A percentile compares a stretch with the other conserved stretches of the same genome.
Conservation (phyloP, 2,888 invertebrate species). For the Tholera decimalis region DNA sequence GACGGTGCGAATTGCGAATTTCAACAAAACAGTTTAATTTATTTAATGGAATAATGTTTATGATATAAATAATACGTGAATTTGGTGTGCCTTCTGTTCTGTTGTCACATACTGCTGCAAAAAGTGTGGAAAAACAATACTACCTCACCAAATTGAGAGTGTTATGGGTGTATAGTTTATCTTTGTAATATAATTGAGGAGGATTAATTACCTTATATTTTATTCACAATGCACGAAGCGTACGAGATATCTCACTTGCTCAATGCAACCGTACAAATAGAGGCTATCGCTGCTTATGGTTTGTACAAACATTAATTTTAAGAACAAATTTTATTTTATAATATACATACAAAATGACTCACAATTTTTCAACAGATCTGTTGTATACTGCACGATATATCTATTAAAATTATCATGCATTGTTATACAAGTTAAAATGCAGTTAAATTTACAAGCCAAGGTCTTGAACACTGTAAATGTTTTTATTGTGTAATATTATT, state of each 20-base stretch:
- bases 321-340: neutral
- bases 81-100: neutral
- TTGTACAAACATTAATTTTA: slow-evolving; percentile 67
- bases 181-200: slow-evolving; percentile 12
- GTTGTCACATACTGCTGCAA: neutral
- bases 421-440: neutral
- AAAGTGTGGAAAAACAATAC: neutral
- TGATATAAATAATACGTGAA: neutral
- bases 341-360: slow-evolving; percentile 23
- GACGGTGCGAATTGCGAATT: slow-evolving; percentile 19
- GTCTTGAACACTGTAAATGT: neutral
- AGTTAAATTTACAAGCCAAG: neutral
- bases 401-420: neutral
- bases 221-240: slow-evolving; percentile 94
- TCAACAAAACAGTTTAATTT: neutral
- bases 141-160: slow-evolving; percentile 4
- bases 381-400: neutral
- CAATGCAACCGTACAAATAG: slow-evolving; percentile 97
- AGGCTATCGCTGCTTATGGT: slow-evolving; percentile 98
- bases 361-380: slow-evolving; percentile 15
- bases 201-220: slow-evolving; percentile 14
- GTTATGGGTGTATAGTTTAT: slow-evolving; percentile 28
- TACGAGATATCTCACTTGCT: slow-evolving; percentile 96
- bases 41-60: neutral
- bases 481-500: neutral